phyloP scores from a whole-genome alignment of 2,888 invertebrate species.

The Sarcophaga caerulescens region DNA sequence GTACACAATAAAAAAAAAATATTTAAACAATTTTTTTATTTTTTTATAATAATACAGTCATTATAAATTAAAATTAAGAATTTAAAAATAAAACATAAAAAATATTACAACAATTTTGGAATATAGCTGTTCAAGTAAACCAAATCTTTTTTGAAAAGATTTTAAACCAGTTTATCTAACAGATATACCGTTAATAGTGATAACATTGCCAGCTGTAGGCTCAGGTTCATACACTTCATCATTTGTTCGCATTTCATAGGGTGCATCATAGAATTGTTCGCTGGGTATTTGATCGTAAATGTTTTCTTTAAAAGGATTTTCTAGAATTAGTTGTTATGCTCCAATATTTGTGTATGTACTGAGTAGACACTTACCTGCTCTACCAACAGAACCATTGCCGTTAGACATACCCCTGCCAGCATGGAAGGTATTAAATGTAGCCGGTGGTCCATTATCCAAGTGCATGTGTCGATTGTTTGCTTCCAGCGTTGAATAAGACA shows the following conservation, averaged over 20 bases:
- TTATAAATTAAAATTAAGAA: constrained; percentile 17
- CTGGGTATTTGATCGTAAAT: constrained; percentile 85
- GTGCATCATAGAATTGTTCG: constrained; percentile 89
- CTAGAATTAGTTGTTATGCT: not conserved
- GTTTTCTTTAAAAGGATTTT: constrained; percentile 77
- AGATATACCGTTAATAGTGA: constrained; percentile 94
- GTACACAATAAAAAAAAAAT: constrained; percentile 5
- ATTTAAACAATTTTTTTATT: not conserved
- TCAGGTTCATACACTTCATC: constrained; percentile 84
- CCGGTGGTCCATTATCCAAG: constrained; percentile 77
- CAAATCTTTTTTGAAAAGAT: constrained; percentile 17
- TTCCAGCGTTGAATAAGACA: constrained; percentile 93
- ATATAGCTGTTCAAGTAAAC: constrained; percentile 58
- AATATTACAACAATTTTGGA: constrained; percentile 57
- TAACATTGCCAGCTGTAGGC: constrained; percentile 82
- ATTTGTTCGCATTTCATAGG: constrained; percentile 85
- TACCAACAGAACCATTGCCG: constrained; percentile 58
- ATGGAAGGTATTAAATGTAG: constrained; percentile 81
- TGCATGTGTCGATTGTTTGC: constrained; percentile 82
- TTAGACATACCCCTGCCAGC: constrained; percentile 70
- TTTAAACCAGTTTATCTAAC: constrained; percentile 84
- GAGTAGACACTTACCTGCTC: constrained; percentile 35
- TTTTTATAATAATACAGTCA: constrained; percentile 62
- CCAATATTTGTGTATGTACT: not conserved
- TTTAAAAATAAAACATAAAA: not conserved